These are phyloP conservation scores for Eudyptes chrysolophus DNA, from an alignment of 2,113 vertebrate genomes.

Conservation along the genomic window DNA sequence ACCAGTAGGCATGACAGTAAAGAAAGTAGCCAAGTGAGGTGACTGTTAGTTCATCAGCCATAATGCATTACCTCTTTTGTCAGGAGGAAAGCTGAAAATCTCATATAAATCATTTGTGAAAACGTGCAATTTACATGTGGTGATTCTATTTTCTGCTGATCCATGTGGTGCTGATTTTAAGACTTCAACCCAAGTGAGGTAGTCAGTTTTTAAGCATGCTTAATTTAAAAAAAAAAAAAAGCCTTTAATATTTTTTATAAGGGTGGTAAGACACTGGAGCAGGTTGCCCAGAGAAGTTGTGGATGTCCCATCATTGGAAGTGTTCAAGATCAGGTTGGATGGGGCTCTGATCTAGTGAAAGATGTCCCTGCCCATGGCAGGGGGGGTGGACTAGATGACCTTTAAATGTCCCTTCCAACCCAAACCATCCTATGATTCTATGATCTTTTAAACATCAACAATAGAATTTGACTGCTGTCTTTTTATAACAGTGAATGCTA, in stretches of 20 bases:
- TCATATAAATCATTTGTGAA: background rate
- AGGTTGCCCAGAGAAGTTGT: background rate
- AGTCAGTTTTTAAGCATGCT: background rate
- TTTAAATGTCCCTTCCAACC: background rate
- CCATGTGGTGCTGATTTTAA: background rate
- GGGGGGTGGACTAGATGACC: background rate
- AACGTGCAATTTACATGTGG: background rate
- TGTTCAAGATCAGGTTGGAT: background rate
- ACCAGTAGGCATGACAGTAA: background rate
- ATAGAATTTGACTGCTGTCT: background rate
- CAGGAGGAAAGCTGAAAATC: background rate
- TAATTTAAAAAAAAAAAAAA: background rate
- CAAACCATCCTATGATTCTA: background rate
- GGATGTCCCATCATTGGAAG: background rate
- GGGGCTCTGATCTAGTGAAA: background rate
- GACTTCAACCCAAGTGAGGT: background rate
- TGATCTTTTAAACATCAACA: background rate
- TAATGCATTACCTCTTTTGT: background rate
- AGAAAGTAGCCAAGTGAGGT: background rate
- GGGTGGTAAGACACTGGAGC: background rate
- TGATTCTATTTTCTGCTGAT: background rate
- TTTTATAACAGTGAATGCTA: background rate
- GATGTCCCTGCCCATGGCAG: background rate
- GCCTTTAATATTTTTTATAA: background rate
- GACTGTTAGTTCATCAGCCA: background rate